phyloP scores from a whole-genome alignment of 2,797 vertebrate genomes.

The Chelon auratus region DNA sequence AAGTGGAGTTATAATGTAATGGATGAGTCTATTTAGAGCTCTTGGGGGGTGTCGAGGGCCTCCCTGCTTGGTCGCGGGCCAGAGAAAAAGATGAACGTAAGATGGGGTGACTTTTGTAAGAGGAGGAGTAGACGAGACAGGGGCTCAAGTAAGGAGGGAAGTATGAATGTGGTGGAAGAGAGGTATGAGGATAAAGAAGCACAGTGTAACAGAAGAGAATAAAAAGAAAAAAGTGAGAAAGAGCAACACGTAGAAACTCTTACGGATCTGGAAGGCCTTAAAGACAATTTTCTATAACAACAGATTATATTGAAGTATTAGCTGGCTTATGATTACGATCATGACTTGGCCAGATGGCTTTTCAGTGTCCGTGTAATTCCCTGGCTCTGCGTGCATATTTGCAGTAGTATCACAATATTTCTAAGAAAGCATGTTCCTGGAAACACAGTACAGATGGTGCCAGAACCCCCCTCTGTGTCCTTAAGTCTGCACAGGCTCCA shows the following conservation, averaged over 20 bases:
- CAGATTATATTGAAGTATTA: not conserved
- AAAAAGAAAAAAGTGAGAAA: not conserved
- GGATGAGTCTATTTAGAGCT: conserved; percentile 30
- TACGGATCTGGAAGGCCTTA: not conserved
- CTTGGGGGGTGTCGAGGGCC: not conserved
- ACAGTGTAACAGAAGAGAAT: not conserved
- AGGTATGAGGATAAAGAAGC: not conserved
- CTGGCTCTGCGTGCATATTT: conserved; percentile 12
- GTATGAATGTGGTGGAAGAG: conserved; percentile 12
- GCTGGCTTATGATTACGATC: not conserved
- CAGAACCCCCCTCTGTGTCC: conserved; percentile 20
- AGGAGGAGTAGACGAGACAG: conserved; percentile 23
- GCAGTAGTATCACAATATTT: conserved; percentile 36
- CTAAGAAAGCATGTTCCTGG: conserved; percentile 53
- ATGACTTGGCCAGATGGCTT: conserved; percentile 47
- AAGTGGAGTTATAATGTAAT: conserved; percentile 29
- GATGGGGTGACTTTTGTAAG: conserved; percentile 51
- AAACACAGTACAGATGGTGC: conserved; percentile 28
- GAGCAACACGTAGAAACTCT: not conserved
- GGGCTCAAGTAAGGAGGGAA: conserved; percentile 22
- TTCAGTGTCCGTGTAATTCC: conserved; percentile 3
- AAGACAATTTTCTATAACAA: conserved; percentile 18
- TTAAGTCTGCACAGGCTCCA: conserved; percentile 31
- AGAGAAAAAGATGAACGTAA: conserved; percentile 58
- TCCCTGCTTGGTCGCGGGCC: conserved; percentile 29